Evolutionary conservation across 2,113 vertebrate genomes (phyloP), one percentile per base, ranked within the genome.

Genomic region (Tapirus terrestris): DNA sequence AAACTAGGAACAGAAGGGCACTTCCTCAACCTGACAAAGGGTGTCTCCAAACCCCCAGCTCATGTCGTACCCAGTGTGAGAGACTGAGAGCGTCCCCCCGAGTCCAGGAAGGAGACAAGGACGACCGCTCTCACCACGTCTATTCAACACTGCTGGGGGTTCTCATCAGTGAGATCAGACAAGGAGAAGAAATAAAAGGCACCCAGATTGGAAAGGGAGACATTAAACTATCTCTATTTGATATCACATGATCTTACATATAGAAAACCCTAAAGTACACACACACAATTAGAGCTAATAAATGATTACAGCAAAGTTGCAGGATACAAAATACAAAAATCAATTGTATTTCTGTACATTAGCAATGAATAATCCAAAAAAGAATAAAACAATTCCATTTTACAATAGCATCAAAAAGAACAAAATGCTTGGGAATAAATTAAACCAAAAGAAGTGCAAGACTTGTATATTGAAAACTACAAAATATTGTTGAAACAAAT

Each of bases 131-230:
- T 29, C 27, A 0, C 72, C 21, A 9, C 72, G 3, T 43, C 18
- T 4, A 3, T 8, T 23, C 65, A 12, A 4, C 53, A 23, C 1
- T 1, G 0, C 29, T 2, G 21, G 63, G 25, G 31, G 29, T 3
- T 14, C 61, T 1, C 11, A 36, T 18, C 29, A 13, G 10, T 51
- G 21, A 56, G 6, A 3, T 29, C 7, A 6, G 36, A 17, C 21
- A 27, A 27, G 45, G 33, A 43, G 11, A 21, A n/a, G 63, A 23
- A 14, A 8, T 1, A 12, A 45, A 25, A 84, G 60, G 18, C 17
- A 2, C 5, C 21, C n/a, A 4, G 45, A 8, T 1, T 2, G 29
- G 89, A 73, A 25, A 65, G 36, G 31, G 31, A 9, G 56, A 45
- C 33, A 63, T 3, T 17, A 6, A 53, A 7, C 43, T 14, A 8